Evolutionary conservation across 2,113 vertebrate genomes (phyloP).

Genomic region (Microcebus jonahi): DNA sequence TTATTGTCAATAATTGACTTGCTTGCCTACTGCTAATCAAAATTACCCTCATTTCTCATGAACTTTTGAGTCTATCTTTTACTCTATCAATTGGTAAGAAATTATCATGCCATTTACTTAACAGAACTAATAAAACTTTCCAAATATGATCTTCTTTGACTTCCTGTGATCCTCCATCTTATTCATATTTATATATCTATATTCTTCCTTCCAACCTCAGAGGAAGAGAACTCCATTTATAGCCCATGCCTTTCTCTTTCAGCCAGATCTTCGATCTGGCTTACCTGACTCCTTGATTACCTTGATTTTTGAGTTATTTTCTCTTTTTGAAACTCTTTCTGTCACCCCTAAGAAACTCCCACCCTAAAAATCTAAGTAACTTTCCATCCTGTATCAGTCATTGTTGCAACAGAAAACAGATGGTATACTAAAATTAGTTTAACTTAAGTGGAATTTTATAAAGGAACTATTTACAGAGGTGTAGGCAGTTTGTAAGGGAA

Average conservation of each 20-base stretch:
- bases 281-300: neutral
- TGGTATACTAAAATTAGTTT: neutral
- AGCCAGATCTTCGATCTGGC: neutral
- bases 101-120: neutral
- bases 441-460: neutral
- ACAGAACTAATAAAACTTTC: neutral
- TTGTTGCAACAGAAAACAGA: neutral
- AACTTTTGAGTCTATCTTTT: neutral
- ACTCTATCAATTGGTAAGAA: neutral
- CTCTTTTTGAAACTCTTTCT: neutral
- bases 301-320: neutral
- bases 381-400: neutral
- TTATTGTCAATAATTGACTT: neutral
- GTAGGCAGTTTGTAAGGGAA: neutral
- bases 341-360: neutral
- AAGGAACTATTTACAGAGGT: neutral
- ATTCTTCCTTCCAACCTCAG: neutral
- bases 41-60: neutral
- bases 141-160: neutral
- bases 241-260: neutral
- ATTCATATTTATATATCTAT: neutral
- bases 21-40: neutral
- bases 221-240: neutral
- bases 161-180: neutral
- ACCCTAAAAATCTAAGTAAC: slow-evolving; percentile 4